phyloP scores from a whole-genome alignment of 2,888 invertebrate species.

The Yponomeuta evonymella region DNA sequence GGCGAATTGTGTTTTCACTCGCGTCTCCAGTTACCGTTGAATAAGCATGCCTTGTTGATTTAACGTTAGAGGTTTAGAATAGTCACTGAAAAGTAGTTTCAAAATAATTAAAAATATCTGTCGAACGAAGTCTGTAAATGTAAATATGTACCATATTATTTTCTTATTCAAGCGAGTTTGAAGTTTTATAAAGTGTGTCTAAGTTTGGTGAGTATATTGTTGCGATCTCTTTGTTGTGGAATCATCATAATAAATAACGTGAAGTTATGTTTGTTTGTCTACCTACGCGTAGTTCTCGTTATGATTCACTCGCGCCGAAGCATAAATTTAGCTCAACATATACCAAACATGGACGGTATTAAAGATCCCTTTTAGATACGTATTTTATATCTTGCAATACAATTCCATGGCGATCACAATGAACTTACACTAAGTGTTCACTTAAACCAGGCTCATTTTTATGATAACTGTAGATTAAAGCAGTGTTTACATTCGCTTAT shows the following conservation, averaged over 20 bases:
- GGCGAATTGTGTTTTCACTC: conserved; percentile 3
- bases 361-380: conserved; percentile 52
- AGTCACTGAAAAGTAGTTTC: too few relatives aligned
- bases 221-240: conserved; percentile 17
- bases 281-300: conserved; percentile 41
- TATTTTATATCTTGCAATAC: conserved; percentile 42
- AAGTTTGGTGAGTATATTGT: not conserved
- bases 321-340: conserved; percentile 34
- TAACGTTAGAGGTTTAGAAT: not conserved
- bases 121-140: too few relatives aligned
- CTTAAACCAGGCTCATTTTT: conserved; percentile 23
- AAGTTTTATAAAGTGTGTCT: not conserved
- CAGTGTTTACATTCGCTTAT: conserved; percentile 4
- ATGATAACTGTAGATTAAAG: not conserved
- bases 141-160: not conserved
- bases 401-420: conserved; percentile 27
- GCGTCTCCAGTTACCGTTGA: conserved; percentile 29
- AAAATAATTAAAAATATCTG: too few relatives aligned
- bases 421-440: conserved; percentile 23
- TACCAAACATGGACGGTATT: conserved; percentile 52
- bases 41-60: conserved; percentile 25
- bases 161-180: not conserved
- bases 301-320: conserved; percentile 43
- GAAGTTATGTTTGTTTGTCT: conserved; percentile 20
- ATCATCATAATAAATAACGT: conserved; percentile 23